phyloP scores from a whole-genome alignment of 2,888 invertebrate species.

The Xanthorhoe designata region DNA sequence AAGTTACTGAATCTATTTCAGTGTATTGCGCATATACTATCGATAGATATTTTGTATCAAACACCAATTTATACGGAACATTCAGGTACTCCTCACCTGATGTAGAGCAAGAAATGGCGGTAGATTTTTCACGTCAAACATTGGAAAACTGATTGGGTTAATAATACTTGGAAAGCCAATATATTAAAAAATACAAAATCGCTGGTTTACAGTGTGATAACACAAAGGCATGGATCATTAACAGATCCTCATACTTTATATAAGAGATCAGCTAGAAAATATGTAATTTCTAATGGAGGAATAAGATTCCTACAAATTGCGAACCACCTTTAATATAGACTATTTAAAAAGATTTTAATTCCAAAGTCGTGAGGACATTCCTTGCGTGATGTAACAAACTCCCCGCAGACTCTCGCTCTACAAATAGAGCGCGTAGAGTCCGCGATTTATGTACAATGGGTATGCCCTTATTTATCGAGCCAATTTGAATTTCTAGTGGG shows the following conservation, averaged over 20 bases:
- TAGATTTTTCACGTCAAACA: neutral
- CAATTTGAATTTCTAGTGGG: constrained; percentile 40
- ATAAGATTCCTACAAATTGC: no score
- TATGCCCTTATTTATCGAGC: constrained; percentile 39
- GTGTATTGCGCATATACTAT: constrained; percentile 10
- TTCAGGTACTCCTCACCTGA: constrained; percentile 20
- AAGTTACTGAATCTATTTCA: constrained; percentile 1
- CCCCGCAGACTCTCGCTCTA: constrained; percentile 7
- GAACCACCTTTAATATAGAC: no score
- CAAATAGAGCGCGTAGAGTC: constrained; percentile 28
- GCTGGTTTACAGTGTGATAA: no score
- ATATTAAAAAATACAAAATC: no score
- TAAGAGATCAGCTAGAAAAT: no score
- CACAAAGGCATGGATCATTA: no score
- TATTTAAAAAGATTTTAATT: no score
- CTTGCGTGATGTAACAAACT: neutral
- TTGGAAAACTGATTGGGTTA: no score
- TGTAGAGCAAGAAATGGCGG: constrained; percentile 6
- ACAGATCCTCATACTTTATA: no score
- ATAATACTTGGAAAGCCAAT: no score
- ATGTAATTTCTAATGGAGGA: no score
- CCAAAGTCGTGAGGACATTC: no score
- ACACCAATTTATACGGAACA: constrained; percentile 25
- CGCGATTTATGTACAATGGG: constrained; percentile 39
- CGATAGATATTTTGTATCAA: constrained; percentile 32